Evolutionary conservation across 2,113 vertebrate species (phyloP).

Genomic region (Philantomba maxwellii): DNA sequence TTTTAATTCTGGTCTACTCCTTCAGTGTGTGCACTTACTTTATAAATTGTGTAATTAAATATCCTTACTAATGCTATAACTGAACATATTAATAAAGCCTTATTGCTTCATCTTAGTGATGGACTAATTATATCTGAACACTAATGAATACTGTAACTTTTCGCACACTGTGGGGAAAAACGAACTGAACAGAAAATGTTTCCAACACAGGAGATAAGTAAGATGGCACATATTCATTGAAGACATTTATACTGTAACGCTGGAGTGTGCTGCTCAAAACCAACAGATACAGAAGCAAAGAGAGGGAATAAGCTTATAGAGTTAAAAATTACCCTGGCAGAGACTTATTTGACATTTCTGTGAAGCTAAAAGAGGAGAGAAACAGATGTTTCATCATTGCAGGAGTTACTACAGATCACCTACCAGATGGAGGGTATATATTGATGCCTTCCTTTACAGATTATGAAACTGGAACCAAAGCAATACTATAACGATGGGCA

Average conservation of each 20-base stretch:
- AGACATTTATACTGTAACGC: not conserved
- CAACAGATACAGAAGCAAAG: not conserved
- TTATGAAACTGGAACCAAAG: not conserved
- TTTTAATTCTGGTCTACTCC: not conserved
- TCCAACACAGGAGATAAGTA: not conserved
- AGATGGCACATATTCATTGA: not conserved
- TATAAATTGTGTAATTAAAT: not conserved
- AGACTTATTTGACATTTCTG: slow-evolving; percentile 34
- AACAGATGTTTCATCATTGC: slow-evolving; percentile 20
- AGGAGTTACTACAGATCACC: not conserved
- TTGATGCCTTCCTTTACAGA: not conserved
- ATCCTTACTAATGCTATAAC: not conserved
- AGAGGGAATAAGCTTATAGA: not conserved
- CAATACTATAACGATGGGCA: not conserved
- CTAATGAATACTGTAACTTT: not conserved
- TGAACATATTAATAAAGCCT: not conserved
- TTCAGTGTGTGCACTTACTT: not conserved
- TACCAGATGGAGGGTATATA: slow-evolving; percentile 26
- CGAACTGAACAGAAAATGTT: not conserved
- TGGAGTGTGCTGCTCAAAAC: not conserved
- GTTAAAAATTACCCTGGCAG: not conserved
- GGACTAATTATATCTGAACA: not conserved
- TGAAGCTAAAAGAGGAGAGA: slow-evolving; percentile 22
- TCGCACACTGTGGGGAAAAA: not conserved
- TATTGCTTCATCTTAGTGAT: not conserved